Evolutionary conservation across 2,888 invertebrate species (phyloP), one percentile per base, ranked within the genome.

Genomic region (Nycteola revayana): DNA sequence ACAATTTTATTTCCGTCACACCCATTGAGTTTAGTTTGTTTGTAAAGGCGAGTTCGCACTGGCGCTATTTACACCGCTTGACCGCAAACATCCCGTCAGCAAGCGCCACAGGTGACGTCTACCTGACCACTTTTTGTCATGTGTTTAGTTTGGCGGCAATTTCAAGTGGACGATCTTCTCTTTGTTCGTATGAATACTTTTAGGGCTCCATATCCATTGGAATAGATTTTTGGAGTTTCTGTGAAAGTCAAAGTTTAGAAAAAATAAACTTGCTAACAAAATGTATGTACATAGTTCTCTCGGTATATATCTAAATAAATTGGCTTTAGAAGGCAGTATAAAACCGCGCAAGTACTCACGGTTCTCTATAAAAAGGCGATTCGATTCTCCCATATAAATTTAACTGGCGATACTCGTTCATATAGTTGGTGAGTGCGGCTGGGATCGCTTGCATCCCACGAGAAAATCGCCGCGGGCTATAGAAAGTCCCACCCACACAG

Each of bases 401-500:
- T 43, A 49, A 51, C 57, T 41, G 55, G 45, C 37, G 36, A 46
- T 53, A 44, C 45, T 42, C 36, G 35, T 52, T 56, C 32, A 36
- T 37, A 52, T 57, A 40, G 49, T 51, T 38, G 46, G 51, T 49
- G 47, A 57, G 50, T 58, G 58, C 53, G 43, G 50, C 46, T 53
- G 45, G 50, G 57, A 59, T 49, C 57, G 60, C 56, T 60, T 55
- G 54, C 71, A 60, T 71, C 83, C 82, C 78, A 84, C 81, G 80
- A 78, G 73, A 74, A 74, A 69, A 66, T 57, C 59, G 72, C 83
- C 74, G 66, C 70, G 57, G 74, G 85, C 76, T 60, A 69, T 83
- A 86, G 87, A 87, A 85, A 86, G 86, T 85, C 77, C 81, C 85
- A 77, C 88, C 86, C 83, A 86, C 86, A 74, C 74, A 43, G 60